Evolutionary conservation across 2,888 invertebrate species (phyloP).

Genomic region (Brachyptera putata): DNA sequence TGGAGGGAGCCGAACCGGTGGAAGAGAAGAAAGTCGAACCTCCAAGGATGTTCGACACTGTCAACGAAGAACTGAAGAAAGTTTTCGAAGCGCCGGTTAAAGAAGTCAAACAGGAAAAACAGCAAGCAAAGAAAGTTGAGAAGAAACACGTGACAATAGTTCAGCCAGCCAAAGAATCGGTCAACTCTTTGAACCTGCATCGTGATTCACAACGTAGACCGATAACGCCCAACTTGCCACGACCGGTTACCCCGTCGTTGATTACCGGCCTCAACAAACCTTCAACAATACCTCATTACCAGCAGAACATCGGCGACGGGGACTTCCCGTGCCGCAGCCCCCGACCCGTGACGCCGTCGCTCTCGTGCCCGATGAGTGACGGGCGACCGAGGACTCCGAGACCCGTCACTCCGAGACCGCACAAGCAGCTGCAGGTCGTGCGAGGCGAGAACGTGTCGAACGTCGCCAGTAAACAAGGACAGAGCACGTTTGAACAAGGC

Average conservation of each 20-base stretch:
- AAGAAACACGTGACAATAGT: background rate
- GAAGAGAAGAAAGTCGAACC: background rate
- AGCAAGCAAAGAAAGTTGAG: background rate
- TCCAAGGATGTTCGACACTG: background rate
- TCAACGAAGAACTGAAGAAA: background rate
- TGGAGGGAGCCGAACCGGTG: too few relatives aligned
- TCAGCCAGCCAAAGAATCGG: conserved; percentile 32
- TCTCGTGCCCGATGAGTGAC: conserved; percentile 21
- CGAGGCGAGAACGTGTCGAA: background rate
- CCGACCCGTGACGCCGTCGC: background rate
- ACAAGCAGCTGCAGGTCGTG: background rate
- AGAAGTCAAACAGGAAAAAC: background rate
- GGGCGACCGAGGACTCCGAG: conserved; percentile 9
- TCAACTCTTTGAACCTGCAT: conserved; percentile 6
- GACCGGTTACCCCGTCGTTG: conserved; percentile 34
- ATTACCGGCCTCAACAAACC: conserved; percentile 57
- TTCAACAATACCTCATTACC: conserved; percentile 74
- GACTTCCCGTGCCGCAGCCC: conserved; percentile 12
- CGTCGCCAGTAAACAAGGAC: background rate
- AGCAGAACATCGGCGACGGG: conserved; percentile 42
- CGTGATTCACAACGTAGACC: background rate
- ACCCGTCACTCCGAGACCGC: background rate
- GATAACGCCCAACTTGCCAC: background rate
- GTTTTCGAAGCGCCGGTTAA: background rate
- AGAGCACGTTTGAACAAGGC: background rate